Base-by-base conservation (phyloP, 2,888 invertebrate species). In the Rosalia funebris region DNA sequence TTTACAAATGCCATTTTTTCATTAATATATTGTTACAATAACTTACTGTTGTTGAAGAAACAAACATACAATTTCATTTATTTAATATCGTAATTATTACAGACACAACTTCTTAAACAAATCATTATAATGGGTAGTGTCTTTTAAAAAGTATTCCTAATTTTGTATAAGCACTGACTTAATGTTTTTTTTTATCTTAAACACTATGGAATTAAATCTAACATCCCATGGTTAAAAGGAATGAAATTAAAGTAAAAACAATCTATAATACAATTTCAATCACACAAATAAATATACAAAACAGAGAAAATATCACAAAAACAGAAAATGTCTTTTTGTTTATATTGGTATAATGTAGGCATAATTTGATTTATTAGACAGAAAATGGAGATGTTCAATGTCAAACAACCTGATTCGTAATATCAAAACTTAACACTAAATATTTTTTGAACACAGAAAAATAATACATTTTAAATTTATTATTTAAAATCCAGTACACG, bases 131-230 rank as follows among this genome's bases (percentile, higher is more conserved):
- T 11, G 17, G 42, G 53, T 53, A 53, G 53, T 53, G 53, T 58
- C 45, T 39, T 46, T 52, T 48, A 20, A 48, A 14, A 47, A 34
- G 19, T 20, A 14, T 37, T 55, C 44, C 32, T 39, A 52, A 45
- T 32, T 50, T 52, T 20, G 14, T 14, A 7, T 31, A 53, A 63
- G 63, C 63, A 63, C 63, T 57, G 63, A 63, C 63, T 32, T 53
- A 25, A 15, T 41, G 54, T 50, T 39, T 39, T 25, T n/a, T 39
- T 15, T 41, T 39, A 50, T 16, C 53, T 53, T 53, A 53, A 41
- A n/a, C 16, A 20, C 44, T 54, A 57, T 57, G 57, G 57, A 57
- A 57, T 57, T 57, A 47, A 47, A 48, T 44, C 34, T 42, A 25
- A 17, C 15, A 54, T 57, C 57, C 57, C 57, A 57, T 41, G 48